Conservation (phyloP, 2,113 vertebrate genomes). For the Passer montanus region DNA sequence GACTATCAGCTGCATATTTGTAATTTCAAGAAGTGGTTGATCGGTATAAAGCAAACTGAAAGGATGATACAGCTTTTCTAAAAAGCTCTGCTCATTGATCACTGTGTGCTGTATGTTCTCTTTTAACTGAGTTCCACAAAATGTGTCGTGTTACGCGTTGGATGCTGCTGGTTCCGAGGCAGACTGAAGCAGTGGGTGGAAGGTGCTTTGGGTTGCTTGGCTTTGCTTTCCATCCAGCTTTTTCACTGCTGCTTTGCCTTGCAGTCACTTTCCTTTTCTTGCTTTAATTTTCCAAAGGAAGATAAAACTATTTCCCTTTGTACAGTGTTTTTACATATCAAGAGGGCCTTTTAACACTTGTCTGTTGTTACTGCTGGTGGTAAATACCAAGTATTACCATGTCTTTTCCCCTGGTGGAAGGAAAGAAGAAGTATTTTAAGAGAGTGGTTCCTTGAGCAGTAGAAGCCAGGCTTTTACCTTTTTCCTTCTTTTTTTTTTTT, state of each 20-base stretch:
- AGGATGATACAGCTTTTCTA: neutral
- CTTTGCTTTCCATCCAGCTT: neutral
- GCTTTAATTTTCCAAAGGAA: neutral
- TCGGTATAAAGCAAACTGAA: rapidly evolving
- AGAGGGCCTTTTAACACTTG: neutral
- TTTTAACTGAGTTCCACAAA: neutral
- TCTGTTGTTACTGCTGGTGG: neutral
- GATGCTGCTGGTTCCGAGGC: neutral
- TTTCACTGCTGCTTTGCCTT: neutral
- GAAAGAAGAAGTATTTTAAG: neutral
- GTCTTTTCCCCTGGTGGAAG: neutral
- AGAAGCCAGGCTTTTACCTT: neutral
- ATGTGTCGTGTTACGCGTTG: rapidly evolving
- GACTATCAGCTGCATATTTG: neutral
- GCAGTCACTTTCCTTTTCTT: neutral
- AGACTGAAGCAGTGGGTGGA: neutral
- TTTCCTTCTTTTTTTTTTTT: neutral
- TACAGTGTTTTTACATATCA: neutral
- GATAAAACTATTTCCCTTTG: neutral
- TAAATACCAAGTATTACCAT: neutral
- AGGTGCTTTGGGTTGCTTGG: neutral
- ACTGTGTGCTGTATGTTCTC: neutral
- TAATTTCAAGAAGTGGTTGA: neutral
- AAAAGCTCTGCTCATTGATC: neutral
- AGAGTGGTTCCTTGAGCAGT: neutral